phyloP scores from a whole-genome alignment of 2,888 invertebrate species.

The Strigamia crassipes region DNA sequence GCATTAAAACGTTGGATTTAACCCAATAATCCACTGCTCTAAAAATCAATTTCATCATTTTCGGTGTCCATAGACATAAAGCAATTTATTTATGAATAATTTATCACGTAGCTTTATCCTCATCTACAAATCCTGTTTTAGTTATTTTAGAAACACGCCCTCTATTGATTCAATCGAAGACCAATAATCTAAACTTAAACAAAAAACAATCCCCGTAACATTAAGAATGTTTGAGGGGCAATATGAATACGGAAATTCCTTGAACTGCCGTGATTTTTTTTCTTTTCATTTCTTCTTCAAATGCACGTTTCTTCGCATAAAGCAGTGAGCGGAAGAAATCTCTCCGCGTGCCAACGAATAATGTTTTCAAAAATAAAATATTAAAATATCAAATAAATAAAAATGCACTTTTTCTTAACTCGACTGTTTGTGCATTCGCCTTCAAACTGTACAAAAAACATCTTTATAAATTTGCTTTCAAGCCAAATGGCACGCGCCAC shows the following conservation, averaged over 20 bases:
- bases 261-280: background rate
- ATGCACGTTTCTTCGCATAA: slow-evolving; percentile 1
- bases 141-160: no score
- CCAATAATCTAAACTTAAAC: background rate
- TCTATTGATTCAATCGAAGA: background rate
- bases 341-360: background rate
- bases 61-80: background rate
- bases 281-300: background rate
- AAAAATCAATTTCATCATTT: slow-evolving; percentile 33
- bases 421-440: background rate
- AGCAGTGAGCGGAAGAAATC: slow-evolving; percentile 11
- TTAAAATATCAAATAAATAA: background rate
- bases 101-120: background rate
- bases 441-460: background rate
- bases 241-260: background rate
- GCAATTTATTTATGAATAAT: background rate
- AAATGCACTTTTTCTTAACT: background rate
- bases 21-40: background rate
- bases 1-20: slow-evolving; percentile 1
- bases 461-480: slow-evolving; percentile 13
- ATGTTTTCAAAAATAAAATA: background rate
- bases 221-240: background rate
- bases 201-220: background rate
- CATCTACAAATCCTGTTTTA: no score
- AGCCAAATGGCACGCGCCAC: slow-evolving; percentile 33